Evolutionary conservation across 1,140 invertebrate species (phyloP), one percentile per base, ranked within the genome.

Genomic region (Camponotus pennsylvanicus): DNA sequence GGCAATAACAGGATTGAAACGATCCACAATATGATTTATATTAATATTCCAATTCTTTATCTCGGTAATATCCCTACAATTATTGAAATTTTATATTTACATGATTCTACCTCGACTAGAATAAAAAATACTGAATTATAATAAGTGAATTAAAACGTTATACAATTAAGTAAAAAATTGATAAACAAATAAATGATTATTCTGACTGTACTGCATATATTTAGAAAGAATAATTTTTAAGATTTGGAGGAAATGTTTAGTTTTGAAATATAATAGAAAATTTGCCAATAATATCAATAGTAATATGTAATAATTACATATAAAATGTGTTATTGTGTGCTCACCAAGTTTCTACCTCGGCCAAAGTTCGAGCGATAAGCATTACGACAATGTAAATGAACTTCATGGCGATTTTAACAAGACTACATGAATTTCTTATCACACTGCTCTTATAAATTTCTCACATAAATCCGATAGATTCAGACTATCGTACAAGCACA

Each of bases 361-460:
- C 40, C n/a, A 32, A 78, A 52, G 18, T 15, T 9, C 64, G 34
- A 55, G 32, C 13, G 15, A 66, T n/a, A 13, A 64, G 13, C n/a
- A 34, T n/a, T 11, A 77, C 0, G 37, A 40, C n/a, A 27, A 83
- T 6, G 42, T 76, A 84, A 55, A 84, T 7, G 3, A 27, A 37
- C 49, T 77, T 77, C 82, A 85, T 85, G 61, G 69, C 15, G 40
- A 52, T 57, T 49, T 13, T 27, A 5, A 66, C 27, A n/a, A 64
- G 71, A 85, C 59, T 77, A 85, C 40, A 0, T 27, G 2, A 40
- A 63, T 63, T 40, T 6, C 0, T 11, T 85, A 52, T 3, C 27
- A 18, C 13, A 13, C 13, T 42, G 42, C 42, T 77, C n/a, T 85
- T 85, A 85, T 85, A 85, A 77, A 21, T 40, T 40, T 4, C 6